These are phyloP conservation scores for Nectonema munidae DNA, from an alignment of 2,888 invertebrate species.

Conservation along the genomic window DNA sequence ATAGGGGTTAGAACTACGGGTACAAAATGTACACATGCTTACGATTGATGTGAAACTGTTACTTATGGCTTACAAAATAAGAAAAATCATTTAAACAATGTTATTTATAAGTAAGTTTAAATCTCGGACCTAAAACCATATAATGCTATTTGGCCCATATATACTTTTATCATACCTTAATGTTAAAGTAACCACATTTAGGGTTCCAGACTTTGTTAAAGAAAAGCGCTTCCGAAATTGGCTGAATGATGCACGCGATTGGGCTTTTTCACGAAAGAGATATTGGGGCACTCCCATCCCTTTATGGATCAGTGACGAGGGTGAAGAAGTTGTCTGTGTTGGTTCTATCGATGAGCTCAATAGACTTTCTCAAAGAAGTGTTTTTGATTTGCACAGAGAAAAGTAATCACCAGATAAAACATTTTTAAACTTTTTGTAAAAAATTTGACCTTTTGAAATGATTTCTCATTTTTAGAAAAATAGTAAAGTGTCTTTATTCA, in stretches of 20 bases:
- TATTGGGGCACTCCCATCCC: slow-evolving; percentile 99
- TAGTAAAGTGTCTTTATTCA: no score
- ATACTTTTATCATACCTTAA: no score
- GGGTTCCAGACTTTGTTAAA: slow-evolving; percentile 78
- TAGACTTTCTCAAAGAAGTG: slow-evolving; percentile 39
- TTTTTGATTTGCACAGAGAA: slow-evolving; percentile 73
- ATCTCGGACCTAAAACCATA: no score
- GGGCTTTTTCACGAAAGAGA: slow-evolving; percentile 82
- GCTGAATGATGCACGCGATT: slow-evolving; percentile 78
- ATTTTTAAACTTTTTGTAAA: slow-evolving; percentile 13
- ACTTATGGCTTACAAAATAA: no score
- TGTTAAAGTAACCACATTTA: slow-evolving; percentile 18
- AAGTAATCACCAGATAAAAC: slow-evolving; percentile 24
- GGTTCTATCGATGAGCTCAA: slow-evolving; percentile 68
- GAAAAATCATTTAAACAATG: no score
- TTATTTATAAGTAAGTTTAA: no score
- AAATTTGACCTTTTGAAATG: no score
- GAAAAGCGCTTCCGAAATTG: slow-evolving; percentile 95
- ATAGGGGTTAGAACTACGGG: no score
- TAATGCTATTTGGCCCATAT: no score
- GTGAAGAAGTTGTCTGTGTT: slow-evolving; percentile 35
- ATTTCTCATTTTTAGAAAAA: no score
- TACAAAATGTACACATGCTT: no score
- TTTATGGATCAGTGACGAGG: slow-evolving; percentile 70
- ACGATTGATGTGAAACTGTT: no score